phyloP scores from a whole-genome alignment of 2,888 invertebrate genomes.

The Prosapia bicincta region DNA sequence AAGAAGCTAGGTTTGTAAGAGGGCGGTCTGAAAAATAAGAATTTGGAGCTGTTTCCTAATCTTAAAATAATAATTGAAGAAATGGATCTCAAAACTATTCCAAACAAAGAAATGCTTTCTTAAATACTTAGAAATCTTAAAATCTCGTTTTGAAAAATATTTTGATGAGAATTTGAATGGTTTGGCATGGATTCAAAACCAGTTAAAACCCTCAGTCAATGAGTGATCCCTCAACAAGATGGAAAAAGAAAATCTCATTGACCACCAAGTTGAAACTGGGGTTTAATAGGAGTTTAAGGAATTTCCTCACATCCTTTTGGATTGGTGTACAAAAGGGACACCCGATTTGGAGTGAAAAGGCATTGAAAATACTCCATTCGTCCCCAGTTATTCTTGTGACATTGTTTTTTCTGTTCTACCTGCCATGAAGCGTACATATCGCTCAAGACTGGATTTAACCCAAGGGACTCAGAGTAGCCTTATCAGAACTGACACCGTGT shows the following conservation, averaged over 20 bases:
- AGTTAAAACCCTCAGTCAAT: conserved; percentile 7
- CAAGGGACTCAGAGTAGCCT: conserved; percentile 6
- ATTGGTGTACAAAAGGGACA: background rate
- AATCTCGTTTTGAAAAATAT: conserved; percentile 7
- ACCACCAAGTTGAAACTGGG: conserved; percentile 1
- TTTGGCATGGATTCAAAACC: no score
- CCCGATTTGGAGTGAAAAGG: conserved; percentile 1
- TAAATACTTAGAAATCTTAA: conserved; percentile 14
- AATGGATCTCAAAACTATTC: conserved; percentile 12
- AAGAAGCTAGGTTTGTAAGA: conserved; percentile 10
- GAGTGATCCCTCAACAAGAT: background rate
- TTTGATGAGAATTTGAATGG: no score
- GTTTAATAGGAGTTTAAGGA: conserved; percentile 3
- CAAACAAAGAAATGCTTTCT: conserved; percentile 15
- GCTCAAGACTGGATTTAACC: background rate
- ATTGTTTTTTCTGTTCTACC: background rate
- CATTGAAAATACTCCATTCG: conserved; percentile 11
- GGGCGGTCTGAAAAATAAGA: background rate
- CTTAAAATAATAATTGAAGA: background rate
- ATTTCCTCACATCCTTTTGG: background rate
- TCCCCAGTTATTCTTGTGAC: background rate
- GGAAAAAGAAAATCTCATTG: background rate
- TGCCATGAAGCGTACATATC: conserved; percentile 6
- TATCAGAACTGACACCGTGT: no score
- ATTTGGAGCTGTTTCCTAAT: conserved; percentile 1